Percentiles rank a stretch among this genome's conserved stretches.
These are phyloP conservation scores for Aspidoscelis tigris DNA, from an alignment of 2,113 vertebrate genomes.

Conservation along the genomic window DNA sequence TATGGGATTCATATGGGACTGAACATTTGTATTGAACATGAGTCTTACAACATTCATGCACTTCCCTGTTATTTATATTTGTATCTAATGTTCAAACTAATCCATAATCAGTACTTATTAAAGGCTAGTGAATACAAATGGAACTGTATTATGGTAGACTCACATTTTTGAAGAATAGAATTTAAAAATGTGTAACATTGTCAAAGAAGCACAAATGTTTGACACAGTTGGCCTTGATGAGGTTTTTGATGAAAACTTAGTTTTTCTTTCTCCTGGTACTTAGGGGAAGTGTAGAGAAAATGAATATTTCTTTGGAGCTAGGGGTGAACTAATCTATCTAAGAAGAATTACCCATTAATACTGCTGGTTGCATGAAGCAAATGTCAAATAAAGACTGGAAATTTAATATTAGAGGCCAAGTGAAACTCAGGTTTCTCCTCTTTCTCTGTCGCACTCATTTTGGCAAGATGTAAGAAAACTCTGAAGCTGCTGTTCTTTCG, in stretches of 20 bases:
- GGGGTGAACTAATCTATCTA: not conserved
- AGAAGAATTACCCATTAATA: not conserved
- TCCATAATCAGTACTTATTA: not conserved
- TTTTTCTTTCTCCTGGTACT: not conserved
- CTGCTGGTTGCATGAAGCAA: not conserved
- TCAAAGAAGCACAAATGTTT: not conserved
- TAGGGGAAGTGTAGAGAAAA: not conserved
- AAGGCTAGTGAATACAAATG: not conserved
- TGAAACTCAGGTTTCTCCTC: constrained; percentile 47
- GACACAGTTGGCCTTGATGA: not conserved
- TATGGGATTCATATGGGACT: too few species aligned
- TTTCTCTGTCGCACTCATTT: constrained; percentile 23
- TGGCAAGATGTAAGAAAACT: constrained; percentile 40
- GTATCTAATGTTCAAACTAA: not conserved
- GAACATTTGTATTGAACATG: too few species aligned
- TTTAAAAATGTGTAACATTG: not conserved
- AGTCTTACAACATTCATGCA: too few species aligned
- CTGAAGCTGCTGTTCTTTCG: constrained; percentile 51
- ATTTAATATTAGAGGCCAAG: not conserved
- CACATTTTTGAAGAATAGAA: not conserved
- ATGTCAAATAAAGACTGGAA: not conserved
- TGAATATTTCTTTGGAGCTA: not conserved
- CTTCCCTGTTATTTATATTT: too few species aligned
- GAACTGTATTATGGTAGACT: too few species aligned
- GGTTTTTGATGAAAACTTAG: too few species aligned